Conservation (phyloP, 2,797 vertebrate genomes). For the Neosalanx taihuensis region DNA sequence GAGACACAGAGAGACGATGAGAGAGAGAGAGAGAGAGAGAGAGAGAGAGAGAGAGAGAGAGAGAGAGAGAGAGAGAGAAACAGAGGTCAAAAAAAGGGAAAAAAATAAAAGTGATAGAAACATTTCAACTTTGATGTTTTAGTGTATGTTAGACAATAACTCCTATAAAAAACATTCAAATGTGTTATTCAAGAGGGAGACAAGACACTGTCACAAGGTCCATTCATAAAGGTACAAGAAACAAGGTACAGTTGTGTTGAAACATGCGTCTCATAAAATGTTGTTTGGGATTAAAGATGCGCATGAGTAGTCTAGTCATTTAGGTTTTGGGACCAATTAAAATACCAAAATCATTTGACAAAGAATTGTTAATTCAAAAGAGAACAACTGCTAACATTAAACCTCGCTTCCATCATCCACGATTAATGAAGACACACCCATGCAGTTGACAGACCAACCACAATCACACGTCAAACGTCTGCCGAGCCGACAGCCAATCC, state of each 20-base stretch:
- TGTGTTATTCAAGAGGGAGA: constrained; percentile 17
- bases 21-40: constrained; percentile 4
- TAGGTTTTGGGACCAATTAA: background rate
- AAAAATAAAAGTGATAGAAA: background rate
- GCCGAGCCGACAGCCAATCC: constrained; percentile 30
- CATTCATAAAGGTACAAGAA: no score
- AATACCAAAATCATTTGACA: background rate
- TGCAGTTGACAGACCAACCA: constrained; percentile 20
- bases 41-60: constrained; percentile 4
- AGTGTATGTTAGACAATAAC: no score
- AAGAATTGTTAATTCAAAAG: background rate
- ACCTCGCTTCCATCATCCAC: constrained; percentile 12
- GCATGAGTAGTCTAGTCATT: background rate
- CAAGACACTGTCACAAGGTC: background rate
- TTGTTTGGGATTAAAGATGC: background rate
- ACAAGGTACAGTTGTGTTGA: background rate
- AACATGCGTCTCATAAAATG: background rate
- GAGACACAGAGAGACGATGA: constrained; percentile 7
- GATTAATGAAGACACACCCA: constrained; percentile 13
- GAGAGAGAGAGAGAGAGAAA: background rate
- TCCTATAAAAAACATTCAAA: background rate
- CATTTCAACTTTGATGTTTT: background rate
- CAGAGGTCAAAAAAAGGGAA: background rate
- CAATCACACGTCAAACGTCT: constrained; percentile 24
- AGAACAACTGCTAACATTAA: background rate